Evolutionary conservation across 2,797 vertebrate genomes (phyloP).

Genomic region (Sebastiscus tertius): DNA sequence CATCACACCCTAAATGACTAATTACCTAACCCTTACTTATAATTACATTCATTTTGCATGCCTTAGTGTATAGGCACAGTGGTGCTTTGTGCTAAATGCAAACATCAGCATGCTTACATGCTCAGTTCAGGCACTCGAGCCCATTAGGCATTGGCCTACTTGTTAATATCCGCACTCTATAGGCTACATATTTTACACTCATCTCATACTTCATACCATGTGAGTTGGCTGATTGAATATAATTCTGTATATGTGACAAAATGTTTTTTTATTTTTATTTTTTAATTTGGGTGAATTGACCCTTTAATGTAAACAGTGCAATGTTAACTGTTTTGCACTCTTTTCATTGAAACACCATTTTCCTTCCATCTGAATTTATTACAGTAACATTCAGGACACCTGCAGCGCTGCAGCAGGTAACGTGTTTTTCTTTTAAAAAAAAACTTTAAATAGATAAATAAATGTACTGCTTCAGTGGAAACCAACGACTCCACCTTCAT

Average conservation of each 20-base stretch:
- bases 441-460: too few species aligned
- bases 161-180: background rate
- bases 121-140: background rate
- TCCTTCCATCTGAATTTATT: background rate
- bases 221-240: background rate
- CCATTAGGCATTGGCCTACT: background rate
- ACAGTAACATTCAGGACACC: background rate
- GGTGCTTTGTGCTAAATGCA: background rate
- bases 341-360: background rate
- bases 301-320: background rate
- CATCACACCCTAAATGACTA: background rate
- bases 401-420: background rate
- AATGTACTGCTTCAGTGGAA: background rate
- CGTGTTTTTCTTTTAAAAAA: background rate
- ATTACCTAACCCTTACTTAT: background rate
- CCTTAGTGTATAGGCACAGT: background rate
- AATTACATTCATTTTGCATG: too few species aligned
- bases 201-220: background rate
- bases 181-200: background rate
- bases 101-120: too few species aligned
- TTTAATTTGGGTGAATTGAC: background rate
- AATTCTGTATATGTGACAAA: background rate
- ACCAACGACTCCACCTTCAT: background rate
- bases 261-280: background rate
- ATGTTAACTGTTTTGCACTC: background rate